Conservation (phyloP, 2,888 invertebrate species). For the Deroplatys truncata region DNA sequence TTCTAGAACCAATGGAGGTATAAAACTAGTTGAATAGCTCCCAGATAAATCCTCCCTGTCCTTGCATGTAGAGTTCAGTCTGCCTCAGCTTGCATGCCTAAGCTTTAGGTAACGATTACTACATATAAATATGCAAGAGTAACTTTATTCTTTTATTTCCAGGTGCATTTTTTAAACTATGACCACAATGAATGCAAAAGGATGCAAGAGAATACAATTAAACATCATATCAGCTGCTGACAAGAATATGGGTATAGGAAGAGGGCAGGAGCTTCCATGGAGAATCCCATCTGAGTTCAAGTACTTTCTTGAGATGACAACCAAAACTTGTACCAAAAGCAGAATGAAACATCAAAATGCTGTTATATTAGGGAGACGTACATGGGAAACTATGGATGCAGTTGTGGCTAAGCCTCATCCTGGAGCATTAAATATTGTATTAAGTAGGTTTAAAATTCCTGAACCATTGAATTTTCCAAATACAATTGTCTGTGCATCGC, state of each 20-base stretch:
- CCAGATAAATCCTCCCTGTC: too few relatives aligned
- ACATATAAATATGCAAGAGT: neutral
- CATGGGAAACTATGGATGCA: conserved; percentile 19
- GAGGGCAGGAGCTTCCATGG: conserved; percentile 3
- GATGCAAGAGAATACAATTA: neutral
- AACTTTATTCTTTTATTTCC: neutral
- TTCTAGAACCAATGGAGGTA: too few relatives aligned
- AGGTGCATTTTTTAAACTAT: neutral
- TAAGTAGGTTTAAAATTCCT: neutral
- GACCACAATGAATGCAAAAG: neutral
- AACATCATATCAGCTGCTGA: conserved; percentile 17
- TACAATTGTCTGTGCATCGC: conserved; percentile 14
- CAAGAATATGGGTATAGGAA: conserved; percentile 16
- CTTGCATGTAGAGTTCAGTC: too few relatives aligned
- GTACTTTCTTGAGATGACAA: conserved; percentile 17
- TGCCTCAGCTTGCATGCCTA: too few relatives aligned
- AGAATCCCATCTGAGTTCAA: conserved; percentile 13
- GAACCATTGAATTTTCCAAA: conserved; percentile 13
- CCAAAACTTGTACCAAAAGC: neutral
- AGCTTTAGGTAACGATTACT: too few relatives aligned
- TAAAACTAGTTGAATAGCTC: too few relatives aligned
- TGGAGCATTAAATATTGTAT: conserved; percentile 15
- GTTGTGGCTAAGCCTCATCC: conserved; percentile 10
- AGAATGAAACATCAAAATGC: conserved; percentile 2
- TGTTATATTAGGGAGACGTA: conserved; percentile 12